Base-by-base conservation (phyloP, 1,140 invertebrate species). In the Nilaparvata lugens region DNA sequence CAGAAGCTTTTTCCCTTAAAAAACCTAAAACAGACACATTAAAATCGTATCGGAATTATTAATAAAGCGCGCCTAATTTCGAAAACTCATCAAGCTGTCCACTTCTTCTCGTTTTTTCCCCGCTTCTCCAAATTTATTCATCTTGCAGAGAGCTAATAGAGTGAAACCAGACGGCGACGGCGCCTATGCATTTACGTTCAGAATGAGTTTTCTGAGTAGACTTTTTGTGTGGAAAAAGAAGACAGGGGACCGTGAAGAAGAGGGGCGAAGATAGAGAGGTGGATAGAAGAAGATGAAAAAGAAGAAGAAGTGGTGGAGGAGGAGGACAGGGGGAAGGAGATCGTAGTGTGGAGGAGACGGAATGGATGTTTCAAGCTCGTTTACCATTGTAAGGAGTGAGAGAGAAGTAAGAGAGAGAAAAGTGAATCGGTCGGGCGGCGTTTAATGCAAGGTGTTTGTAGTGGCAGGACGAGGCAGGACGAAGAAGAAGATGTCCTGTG, bases 321-420 rank as follows among this genome's bases (percentile, higher is more conserved):
- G 28, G 28, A 9, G 11, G 54, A 56, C 14, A 31, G 54, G 18
- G 13, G 54, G 14, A 54, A 6, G 14, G 3, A 14, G 54, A 28
- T 14, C 13, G 23, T 3, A 35, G 31, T 24, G 54, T 24, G 54
- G 54, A 5, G 19, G 28, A 56, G 54, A 57, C 28, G 28, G 57
- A 43, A 58, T 48, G 35, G 18, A 54, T 54, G 52, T 54, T 54
- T 23, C 31, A 31, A 54, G 52, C 52, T 23, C 52, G 18, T 54
- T 28, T 54, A 28, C 24, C 24, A 23, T 16, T 54, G 24, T 54
- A 54, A 54, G 52, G 5, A 2, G 31, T 35, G 31, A 35, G 31
- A 35, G 31, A 35, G 31, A 35, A 35, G 13, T 6, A 35, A 28
- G 31, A 35, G 31, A 11, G 31, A 6, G 31, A 35, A 2, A 35